phyloP scores from a whole-genome alignment of 2,113 vertebrate species.

The Garra rufa region DNA sequence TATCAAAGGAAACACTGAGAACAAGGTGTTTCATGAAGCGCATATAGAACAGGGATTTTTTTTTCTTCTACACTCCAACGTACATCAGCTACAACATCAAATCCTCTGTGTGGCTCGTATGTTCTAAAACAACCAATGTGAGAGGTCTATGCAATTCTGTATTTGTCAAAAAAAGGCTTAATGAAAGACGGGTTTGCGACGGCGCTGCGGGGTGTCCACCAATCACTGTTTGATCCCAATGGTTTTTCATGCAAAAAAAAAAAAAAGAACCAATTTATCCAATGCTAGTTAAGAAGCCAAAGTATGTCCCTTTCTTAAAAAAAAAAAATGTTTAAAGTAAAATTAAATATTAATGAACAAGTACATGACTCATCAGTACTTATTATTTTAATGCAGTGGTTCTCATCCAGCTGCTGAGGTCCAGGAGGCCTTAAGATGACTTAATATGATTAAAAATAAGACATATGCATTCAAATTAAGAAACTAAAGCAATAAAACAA shows the following conservation, averaged over 20 bases:
- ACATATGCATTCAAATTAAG: too few relatives aligned
- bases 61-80: neutral
- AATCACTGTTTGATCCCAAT: neutral
- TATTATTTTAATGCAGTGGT: neutral
- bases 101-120: neutral
- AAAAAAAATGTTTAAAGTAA: neutral
- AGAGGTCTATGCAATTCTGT: neutral
- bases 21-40: neutral
- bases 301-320: neutral
- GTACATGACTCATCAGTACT: neutral
- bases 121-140: neutral
- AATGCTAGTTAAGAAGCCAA: too few relatives aligned
- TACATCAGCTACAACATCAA: neutral
- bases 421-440: neutral
- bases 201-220: neutral
- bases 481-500: too few relatives aligned
- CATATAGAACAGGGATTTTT: neutral
- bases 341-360: neutral
- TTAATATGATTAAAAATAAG: too few relatives aligned
- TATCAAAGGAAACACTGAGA: conserved; percentile 40
- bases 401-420: neutral
- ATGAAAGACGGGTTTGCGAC: neutral
- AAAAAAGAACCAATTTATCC: too few relatives aligned
- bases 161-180: neutral
- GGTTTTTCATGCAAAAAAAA: neutral